phyloP scores from a whole-genome alignment of 2,888 invertebrate species.

The Diaprepes abbreviatus region DNA sequence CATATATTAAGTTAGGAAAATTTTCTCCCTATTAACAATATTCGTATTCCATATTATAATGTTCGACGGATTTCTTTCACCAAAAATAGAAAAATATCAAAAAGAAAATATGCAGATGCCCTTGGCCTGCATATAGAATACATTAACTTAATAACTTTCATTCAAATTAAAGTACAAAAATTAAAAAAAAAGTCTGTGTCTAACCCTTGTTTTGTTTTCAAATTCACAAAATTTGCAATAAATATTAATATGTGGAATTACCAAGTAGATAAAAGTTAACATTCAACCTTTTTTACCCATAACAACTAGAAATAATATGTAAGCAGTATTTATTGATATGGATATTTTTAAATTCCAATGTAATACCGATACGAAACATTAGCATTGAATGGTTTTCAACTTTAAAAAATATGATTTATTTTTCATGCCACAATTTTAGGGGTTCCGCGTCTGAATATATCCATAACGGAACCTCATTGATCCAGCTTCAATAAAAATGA shows the following conservation, averaged over 20 bases:
- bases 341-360: conserved; percentile 6
- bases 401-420: conserved; percentile 1
- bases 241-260: conserved; percentile 8
- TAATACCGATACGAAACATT: conserved; percentile 5
- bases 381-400: conserved; percentile 6
- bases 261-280: conserved; percentile 16
- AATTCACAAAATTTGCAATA: not conserved
- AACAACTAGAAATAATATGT: conserved; percentile 15
- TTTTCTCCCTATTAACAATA: too few relatives aligned
- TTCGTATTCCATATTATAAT: too few relatives aligned
- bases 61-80: too few relatives aligned
- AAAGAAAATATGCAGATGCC: too few relatives aligned
- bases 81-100: too few relatives aligned
- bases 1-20: too few relatives aligned
- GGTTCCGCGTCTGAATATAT: not conserved
- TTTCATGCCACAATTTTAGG: not conserved
- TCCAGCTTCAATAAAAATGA: not conserved
- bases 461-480: not conserved
- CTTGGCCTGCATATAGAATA: too few relatives aligned
- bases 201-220: not conserved
- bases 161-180: too few relatives aligned
- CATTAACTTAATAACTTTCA: too few relatives aligned
- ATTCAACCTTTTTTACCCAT: conserved; percentile 20
- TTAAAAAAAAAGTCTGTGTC: too few relatives aligned
- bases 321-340: not conserved